These are phyloP conservation scores for Paratrypauchen microcephalus DNA, from an alignment of 2,797 vertebrate genomes.

Conservation along the genomic window DNA sequence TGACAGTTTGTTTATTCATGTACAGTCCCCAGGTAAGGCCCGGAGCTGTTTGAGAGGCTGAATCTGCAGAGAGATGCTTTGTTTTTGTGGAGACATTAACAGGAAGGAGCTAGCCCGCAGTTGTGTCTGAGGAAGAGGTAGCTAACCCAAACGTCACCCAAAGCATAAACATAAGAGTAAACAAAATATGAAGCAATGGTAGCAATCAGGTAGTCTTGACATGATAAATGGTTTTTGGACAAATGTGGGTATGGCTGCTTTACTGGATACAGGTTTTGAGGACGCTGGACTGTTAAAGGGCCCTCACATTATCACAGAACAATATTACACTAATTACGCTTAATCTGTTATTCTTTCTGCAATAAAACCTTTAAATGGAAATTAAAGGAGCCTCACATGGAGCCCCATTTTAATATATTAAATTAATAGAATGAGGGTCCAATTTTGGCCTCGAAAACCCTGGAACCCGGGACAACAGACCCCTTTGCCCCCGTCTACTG, in stretches of 20 bases:
- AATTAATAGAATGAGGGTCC: no score
- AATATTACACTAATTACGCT: no score
- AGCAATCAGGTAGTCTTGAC: background rate
- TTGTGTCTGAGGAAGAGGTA: constrained; percentile 35
- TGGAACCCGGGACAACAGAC: no score
- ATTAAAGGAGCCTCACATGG: no score
- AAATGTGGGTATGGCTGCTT: background rate
- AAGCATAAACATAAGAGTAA: constrained; percentile 22
- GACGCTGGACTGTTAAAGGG: no score
- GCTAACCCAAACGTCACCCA: constrained; percentile 28
- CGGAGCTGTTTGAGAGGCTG: background rate
- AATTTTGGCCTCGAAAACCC: no score
- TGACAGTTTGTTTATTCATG: constrained; percentile 20
- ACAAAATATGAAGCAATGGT: background rate
- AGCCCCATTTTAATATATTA: no score
- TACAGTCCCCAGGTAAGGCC: constrained; percentile 40
- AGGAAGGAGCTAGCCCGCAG: constrained; percentile 7
- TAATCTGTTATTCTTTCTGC: no score
- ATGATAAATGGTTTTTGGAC: background rate
- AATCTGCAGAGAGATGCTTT: constrained; percentile 12
- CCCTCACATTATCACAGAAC: no score
- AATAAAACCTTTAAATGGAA: no score
- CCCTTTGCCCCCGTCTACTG: no score
- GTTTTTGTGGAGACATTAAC: constrained; percentile 35
- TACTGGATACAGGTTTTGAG: no score